Base-by-base conservation (phyloP, 2,888 invertebrate species). In the Tricholauxania praeusta region DNA sequence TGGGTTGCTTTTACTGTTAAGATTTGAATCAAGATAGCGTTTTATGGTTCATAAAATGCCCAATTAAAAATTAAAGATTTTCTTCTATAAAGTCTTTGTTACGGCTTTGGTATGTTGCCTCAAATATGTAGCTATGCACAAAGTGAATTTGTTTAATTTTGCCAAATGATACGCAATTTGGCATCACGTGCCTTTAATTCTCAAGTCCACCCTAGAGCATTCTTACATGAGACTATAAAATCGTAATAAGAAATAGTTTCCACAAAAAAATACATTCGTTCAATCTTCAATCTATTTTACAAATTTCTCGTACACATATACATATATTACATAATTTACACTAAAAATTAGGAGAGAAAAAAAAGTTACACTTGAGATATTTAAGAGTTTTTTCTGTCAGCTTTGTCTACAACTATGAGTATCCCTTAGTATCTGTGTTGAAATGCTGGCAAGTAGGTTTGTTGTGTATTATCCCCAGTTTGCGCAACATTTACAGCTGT, bases 401-500 rank as follows among this genome's bases (percentile, higher is more conserved):
- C 8, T 39, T 39, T 39, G 17, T 4, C 55, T 55, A 17, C 17
- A 53, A 22, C 39, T 39, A 57, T 17, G 32, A 10, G 39, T 39
- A 39, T 39, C 39, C 17, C 8, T 47, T 17, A 60, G 22, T 72
- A 72, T n/a, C 66, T 72, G 22, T 57, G 67, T 53, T 71, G 72
- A 12, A 80, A 39, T 39, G 39, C 49, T 57, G 83, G 84, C 78
- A 83, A 76, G 68, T 83, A 83, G 22, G 77, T 78, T 59, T 80
- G 81, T 73, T 75, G 72, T 3, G 62, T 64, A 22, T 71, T 73
- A 14, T 65, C 68, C n/a, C 72, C 72, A 19, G 64, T 73, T 17
- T 60, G 73, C 0, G 32, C 4, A 15, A 74, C 47, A 14, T 57
- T 12, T n/a, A 72, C 72, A 74, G 74, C 28, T 49, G 48, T 8